Evolutionary conservation across 2,113 vertebrate genomes (phyloP).

Genomic region (Oreochromis aureus): DNA sequence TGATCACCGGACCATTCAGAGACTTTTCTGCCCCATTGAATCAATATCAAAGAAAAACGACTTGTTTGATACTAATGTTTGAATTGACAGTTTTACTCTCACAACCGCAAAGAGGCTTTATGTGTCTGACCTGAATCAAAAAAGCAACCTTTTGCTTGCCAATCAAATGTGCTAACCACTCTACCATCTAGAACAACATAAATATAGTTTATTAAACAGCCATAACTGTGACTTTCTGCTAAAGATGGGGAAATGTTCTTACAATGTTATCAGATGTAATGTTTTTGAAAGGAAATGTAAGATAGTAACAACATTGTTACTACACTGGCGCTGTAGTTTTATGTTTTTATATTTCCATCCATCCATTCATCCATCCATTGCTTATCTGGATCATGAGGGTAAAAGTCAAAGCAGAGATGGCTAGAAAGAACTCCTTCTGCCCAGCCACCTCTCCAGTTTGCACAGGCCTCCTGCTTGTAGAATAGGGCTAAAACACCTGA

Average conservation of each 20-base stretch:
- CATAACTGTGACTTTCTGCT: accelerated
- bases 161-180: not conserved
- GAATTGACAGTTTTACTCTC: not conserved
- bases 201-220: not conserved
- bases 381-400: not conserved
- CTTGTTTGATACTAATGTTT: not conserved
- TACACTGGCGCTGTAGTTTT: not conserved
- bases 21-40: not conserved
- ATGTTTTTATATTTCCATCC: not conserved
- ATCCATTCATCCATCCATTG: not conserved
- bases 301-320: not conserved
- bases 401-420: not conserved
- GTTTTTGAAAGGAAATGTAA: not conserved
- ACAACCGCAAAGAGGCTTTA: not conserved
- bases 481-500: not conserved
- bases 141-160: not conserved
- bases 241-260: not conserved
- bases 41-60: not conserved
- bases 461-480: not conserved
- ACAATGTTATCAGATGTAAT: not conserved
- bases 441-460: not conserved
- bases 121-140: not conserved
- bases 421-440: not conserved
- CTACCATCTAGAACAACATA: not conserved
- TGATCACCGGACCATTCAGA: not conserved